Conservation (phyloP, 1,140 invertebrate species). For the Harpegnathos saltator region DNA sequence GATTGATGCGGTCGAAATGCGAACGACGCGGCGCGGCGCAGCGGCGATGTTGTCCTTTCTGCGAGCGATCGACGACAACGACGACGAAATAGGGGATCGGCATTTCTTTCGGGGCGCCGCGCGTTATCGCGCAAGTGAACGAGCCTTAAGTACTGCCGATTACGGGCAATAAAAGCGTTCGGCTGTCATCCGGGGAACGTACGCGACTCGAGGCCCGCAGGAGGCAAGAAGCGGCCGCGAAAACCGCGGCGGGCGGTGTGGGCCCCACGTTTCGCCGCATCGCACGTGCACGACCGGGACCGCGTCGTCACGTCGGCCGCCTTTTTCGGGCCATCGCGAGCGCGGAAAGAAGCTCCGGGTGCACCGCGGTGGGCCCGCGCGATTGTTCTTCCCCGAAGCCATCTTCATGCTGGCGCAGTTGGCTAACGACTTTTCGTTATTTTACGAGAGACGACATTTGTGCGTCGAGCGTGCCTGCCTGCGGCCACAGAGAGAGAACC, state of each 20-base stretch:
- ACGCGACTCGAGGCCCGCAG: constrained; percentile 71
- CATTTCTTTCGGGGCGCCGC: constrained; percentile 82
- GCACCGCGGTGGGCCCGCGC: constrained; percentile 55
- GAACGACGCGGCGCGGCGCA: not conserved
- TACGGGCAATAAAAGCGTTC: constrained; percentile 84
- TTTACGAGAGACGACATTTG: constrained; percentile 26
- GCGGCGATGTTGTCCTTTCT: constrained; percentile 36
- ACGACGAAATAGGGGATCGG: constrained; percentile 67
- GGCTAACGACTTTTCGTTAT: constrained; percentile 65
- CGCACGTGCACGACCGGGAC: not conserved
- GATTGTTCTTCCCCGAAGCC: constrained; percentile 77
- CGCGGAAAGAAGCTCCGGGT: constrained; percentile 32
- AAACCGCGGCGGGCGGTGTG: constrained; percentile 17
- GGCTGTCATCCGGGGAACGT: constrained; percentile 81
- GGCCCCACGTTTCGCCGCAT: constrained; percentile 4
- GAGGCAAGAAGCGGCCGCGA: constrained; percentile 70
- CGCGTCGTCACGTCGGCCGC: constrained; percentile 29
- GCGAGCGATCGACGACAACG: too few species aligned
- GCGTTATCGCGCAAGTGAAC: constrained; percentile 74
- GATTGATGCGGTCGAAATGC: constrained; percentile 9
- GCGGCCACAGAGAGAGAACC: not conserved
- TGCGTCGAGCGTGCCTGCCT: not conserved
- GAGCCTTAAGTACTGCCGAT: constrained; percentile 79
- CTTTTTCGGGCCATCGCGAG: constrained; percentile 45
- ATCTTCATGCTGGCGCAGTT: constrained; percentile 78